phyloP scores from a whole-genome alignment of 1,140 invertebrate species.

The Caligus rogercresseyi region DNA sequence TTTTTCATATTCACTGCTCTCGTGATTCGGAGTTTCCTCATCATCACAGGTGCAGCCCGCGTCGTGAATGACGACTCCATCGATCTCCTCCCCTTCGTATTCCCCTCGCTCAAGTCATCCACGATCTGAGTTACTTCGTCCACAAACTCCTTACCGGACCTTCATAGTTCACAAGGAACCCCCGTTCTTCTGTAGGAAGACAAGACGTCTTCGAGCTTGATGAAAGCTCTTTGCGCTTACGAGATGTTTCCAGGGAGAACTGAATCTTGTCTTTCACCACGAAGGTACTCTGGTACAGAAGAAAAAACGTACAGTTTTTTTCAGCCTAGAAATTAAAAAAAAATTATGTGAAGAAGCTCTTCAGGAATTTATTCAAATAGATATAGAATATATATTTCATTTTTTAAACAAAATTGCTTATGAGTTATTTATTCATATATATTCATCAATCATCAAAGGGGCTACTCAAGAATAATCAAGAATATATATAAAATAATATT shows the following conservation, averaged over 20 bases:
- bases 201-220: slow-evolving; percentile 21
- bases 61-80: slow-evolving; percentile 58
- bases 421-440: too few relatives aligned
- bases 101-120: slow-evolving; percentile 29
- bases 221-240: slow-evolving; percentile 20
- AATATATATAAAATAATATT: too few relatives aligned
- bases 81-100: slow-evolving; percentile 42
- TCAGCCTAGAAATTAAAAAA: not conserved
- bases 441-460: too few relatives aligned
- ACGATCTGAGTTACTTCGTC: slow-evolving; percentile 16
- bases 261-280: slow-evolving; percentile 2
- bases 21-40: slow-evolving; percentile 54
- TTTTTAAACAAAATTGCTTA: too few relatives aligned
- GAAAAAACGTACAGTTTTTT: not conserved
- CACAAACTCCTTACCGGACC: slow-evolving; percentile 20
- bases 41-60: slow-evolving; percentile 72
- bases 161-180: slow-evolving; percentile 11
- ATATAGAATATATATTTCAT: too few relatives aligned
- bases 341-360: not conserved
- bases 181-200: slow-evolving; percentile 9
- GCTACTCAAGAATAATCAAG: too few relatives aligned
- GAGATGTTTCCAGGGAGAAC: slow-evolving; percentile 16
- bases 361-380: too few relatives aligned
- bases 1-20: slow-evolving; percentile 45
- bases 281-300: not conserved